These are phyloP conservation scores for Sinocyclocheilus grahami DNA, from an alignment of 2,113 vertebrate species.

Conservation along the genomic window DNA sequence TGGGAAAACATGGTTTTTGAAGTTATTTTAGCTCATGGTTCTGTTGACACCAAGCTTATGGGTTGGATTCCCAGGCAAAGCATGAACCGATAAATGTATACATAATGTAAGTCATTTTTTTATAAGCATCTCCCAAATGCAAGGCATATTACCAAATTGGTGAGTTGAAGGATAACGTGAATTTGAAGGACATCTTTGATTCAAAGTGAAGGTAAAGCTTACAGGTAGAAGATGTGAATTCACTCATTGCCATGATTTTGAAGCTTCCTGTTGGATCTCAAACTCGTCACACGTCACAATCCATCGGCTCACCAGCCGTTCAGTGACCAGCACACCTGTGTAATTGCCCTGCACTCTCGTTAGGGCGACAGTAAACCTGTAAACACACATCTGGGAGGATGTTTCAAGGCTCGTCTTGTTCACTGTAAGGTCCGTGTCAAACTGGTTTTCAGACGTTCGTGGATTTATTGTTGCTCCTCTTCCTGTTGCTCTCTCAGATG, in stretches of 20 bases:
- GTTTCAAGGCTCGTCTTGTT: background rate
- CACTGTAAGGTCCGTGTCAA: background rate
- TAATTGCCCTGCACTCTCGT: background rate
- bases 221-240: background rate
- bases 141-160: no score
- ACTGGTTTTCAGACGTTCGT: background rate
- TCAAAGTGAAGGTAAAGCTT: background rate
- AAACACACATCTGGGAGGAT: background rate
- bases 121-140: no score
- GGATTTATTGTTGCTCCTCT: background rate
- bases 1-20: background rate
- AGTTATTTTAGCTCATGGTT: background rate
- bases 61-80: background rate
- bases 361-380: background rate
- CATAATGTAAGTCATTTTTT: no score
- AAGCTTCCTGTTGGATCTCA: background rate
- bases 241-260: background rate
- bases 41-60: background rate
- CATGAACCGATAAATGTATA: background rate
- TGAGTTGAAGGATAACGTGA: no score
- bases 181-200: background rate
- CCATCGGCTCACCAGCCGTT: background rate
- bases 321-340: background rate
- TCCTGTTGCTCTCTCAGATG: background rate
- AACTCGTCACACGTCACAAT: background rate